phyloP scores from a whole-genome alignment of 2,888 invertebrate species.

The Steinernema scapterisci region DNA sequence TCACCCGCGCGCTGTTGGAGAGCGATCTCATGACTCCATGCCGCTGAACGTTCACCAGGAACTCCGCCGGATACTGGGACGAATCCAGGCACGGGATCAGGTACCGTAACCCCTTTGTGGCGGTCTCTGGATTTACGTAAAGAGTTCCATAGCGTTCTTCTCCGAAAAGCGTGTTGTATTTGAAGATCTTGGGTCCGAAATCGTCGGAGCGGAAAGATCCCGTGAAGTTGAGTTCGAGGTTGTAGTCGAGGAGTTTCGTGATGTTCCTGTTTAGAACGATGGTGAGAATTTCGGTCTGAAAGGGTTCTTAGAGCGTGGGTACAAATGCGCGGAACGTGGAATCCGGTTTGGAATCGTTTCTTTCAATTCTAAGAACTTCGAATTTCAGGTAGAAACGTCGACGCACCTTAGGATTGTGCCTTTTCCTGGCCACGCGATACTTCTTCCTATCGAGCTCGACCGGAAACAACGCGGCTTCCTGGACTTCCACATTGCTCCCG shows the following conservation, averaged over 20 bases:
- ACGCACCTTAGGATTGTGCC: conserved; percentile 4
- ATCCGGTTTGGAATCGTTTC: no score
- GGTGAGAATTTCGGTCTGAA: conserved; percentile 18
- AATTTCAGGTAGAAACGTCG: not conserved
- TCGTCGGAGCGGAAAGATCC: not conserved
- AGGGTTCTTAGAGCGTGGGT: no score
- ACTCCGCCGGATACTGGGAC: not conserved
- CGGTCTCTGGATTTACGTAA: not conserved
- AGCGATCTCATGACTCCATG: conserved; percentile 6
- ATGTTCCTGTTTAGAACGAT: conserved; percentile 22
- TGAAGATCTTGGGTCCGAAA: not conserved
- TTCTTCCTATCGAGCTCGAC: not conserved
- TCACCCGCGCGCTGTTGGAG: not conserved
- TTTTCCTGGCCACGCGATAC: conserved; percentile 8
- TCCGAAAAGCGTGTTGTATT: not conserved
- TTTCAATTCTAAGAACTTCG: not conserved
- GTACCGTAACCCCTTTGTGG: conserved; percentile 6
- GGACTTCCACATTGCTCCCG: not conserved
- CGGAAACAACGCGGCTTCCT: not conserved
- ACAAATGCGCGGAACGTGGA: no score
- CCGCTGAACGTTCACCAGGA: not conserved
- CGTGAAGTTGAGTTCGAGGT: not conserved
- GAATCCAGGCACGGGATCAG: conserved; percentile 15
- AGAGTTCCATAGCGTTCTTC: conserved; percentile 15
- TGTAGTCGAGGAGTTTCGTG: conserved; percentile 11